Conservation (phyloP, 2,797 vertebrate genomes). For the Chiloscyllium punctatum region DNA sequence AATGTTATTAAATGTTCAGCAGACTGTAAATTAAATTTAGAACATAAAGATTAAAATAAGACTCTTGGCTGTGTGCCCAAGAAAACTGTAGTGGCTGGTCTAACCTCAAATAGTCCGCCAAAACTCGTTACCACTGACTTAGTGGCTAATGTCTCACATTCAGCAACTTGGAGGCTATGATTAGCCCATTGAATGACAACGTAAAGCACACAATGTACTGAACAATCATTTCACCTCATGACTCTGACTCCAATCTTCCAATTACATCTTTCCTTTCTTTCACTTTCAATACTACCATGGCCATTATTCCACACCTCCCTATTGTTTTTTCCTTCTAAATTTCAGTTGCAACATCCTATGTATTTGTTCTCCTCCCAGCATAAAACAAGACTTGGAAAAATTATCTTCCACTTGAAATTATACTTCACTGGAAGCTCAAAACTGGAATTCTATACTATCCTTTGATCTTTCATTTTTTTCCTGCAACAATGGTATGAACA, state of each 20-base stretch:
- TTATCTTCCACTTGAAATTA: not conserved
- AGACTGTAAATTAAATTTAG: conserved; percentile 22
- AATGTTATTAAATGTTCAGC: not conserved
- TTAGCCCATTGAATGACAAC: not conserved
- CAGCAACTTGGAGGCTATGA: not conserved
- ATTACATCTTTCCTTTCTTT: not conserved
- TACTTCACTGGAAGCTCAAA: not conserved
- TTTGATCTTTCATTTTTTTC: not conserved
- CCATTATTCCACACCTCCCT: not conserved
- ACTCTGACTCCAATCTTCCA: not conserved
- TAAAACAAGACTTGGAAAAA: not conserved
- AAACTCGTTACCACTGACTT: not conserved
- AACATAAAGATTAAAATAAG: conserved; percentile 29
- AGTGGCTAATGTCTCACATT: not conserved
- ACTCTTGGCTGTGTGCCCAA: not conserved
- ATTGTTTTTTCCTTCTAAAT: not conserved
- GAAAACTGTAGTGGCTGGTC: not conserved
- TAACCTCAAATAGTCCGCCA: not conserved
- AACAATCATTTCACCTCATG: not conserved
- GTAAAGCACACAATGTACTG: not conserved
- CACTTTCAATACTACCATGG: too few species aligned
- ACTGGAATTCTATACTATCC: not conserved
- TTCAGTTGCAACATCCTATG: not conserved
- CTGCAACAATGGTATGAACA: not conserved
- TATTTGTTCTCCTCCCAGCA: not conserved